phyloP scores from a whole-genome alignment of 1,140 invertebrate genomes.

The Bombus confusus region DNA sequence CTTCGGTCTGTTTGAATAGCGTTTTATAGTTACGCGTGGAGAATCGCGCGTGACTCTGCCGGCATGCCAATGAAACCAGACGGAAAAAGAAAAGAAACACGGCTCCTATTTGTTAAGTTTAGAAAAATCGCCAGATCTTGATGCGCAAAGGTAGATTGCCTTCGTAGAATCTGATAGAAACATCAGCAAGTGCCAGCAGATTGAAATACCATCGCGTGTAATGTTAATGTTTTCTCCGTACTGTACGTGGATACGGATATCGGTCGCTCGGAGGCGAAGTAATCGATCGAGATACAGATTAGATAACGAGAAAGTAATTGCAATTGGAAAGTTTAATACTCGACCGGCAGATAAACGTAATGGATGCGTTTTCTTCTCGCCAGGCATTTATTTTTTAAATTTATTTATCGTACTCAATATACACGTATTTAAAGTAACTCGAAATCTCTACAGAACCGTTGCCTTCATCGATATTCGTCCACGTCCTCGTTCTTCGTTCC shows the following conservation, averaged over 20 bases:
- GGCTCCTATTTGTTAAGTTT: not conserved
- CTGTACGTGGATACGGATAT: not conserved
- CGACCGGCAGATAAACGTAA: not conserved
- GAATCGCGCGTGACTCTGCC: not conserved
- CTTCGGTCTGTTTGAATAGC: conserved; percentile 31
- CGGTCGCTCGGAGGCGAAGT: not conserved
- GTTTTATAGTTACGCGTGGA: conserved; percentile 14
- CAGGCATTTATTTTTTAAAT: too few species aligned
- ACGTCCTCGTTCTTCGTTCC: too few species aligned
- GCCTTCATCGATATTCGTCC: too few species aligned
- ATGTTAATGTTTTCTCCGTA: conserved; percentile 3
- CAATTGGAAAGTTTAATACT: not conserved
- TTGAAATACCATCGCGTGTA: not conserved
- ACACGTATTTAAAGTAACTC: too few species aligned
- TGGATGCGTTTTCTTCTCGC: too few species aligned
- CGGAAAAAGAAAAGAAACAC: not conserved
- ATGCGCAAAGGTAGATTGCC: not conserved
- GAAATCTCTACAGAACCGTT: too few species aligned
- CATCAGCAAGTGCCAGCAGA: not conserved
- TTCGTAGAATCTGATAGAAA: conserved; percentile 6
- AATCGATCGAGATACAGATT: not conserved
- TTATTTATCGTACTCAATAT: too few species aligned
- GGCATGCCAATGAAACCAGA: not conserved
- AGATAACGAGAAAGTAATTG: not conserved
- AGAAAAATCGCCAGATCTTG: not conserved